These are phyloP conservation scores for Rallus limicola DNA, from an alignment of 2,113 vertebrate genomes.

Conservation along the genomic window DNA sequence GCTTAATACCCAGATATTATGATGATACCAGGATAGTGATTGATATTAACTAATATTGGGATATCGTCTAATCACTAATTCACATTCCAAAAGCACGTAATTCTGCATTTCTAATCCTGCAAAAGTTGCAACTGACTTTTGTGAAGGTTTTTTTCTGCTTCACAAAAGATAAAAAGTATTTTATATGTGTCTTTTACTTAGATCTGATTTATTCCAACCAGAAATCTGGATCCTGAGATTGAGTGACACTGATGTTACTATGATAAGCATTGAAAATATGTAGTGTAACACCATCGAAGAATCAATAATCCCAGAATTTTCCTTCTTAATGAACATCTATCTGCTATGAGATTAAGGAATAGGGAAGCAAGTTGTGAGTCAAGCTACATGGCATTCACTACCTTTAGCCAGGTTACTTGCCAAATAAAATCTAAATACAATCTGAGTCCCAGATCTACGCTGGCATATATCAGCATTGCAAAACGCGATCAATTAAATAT, in stretches of 20 bases:
- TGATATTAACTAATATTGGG: background rate
- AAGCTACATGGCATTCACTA: background rate
- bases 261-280: background rate
- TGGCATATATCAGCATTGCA: background rate
- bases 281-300: background rate
- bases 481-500: background rate
- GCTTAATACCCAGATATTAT: background rate
- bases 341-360: background rate
- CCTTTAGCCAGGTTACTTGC: background rate
- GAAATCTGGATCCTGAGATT: background rate
- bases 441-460: background rate
- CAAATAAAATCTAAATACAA: slow-evolving; percentile 1
- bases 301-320: background rate
- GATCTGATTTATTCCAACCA: background rate
- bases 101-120: background rate
- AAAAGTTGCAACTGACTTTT: background rate
- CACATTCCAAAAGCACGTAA: background rate
- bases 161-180: background rate
- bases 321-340: background rate
- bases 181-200: background rate
- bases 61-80: background rate
- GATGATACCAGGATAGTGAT: background rate
- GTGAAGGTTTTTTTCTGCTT: background rate
- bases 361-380: background rate
- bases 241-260: background rate